These are phyloP conservation scores for Chloroclysta siterata DNA, from an alignment of 2,888 invertebrate species.

Conservation along the genomic window DNA sequence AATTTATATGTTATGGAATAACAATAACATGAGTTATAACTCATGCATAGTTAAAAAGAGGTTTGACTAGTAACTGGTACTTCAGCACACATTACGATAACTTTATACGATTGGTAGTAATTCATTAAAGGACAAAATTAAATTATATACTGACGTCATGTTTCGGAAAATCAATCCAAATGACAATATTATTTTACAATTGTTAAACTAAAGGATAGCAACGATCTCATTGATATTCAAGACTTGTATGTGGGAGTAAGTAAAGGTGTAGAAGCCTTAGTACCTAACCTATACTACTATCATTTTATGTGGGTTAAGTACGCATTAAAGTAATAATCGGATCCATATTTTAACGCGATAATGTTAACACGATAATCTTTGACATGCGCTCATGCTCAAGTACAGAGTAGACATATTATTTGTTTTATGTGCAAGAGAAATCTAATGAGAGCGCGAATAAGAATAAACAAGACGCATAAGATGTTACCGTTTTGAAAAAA, in stretches of 20 bases:
- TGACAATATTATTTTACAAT: conserved; percentile 2
- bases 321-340: conserved; percentile 60
- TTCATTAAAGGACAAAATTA: neutral
- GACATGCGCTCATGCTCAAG: neutral
- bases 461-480: conserved; percentile 54
- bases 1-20: too few species aligned
- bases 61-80: too few species aligned
- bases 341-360: conserved; percentile 44
- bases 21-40: too few species aligned
- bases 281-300: conserved; percentile 40
- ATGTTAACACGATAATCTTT: neutral
- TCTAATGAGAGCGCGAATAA: conserved; percentile 38
- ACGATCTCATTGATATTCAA: conserved; percentile 32
- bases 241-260: conserved; percentile 48
- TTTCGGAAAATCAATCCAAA: neutral
- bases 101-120: neutral
- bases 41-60: too few species aligned
- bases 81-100: neutral
- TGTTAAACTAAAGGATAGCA: conserved; percentile 1
- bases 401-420: neutral
- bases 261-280: conserved; percentile 64
- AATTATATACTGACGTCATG: conserved; percentile 8
- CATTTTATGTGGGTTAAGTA: conserved; percentile 65
- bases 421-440: conserved; percentile 30
- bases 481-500: conserved; percentile 50